Evolutionary conservation across 2,888 invertebrate genomes (phyloP), one percentile per base, ranked within the genome.

Genomic region (Dilophus febrilis): DNA sequence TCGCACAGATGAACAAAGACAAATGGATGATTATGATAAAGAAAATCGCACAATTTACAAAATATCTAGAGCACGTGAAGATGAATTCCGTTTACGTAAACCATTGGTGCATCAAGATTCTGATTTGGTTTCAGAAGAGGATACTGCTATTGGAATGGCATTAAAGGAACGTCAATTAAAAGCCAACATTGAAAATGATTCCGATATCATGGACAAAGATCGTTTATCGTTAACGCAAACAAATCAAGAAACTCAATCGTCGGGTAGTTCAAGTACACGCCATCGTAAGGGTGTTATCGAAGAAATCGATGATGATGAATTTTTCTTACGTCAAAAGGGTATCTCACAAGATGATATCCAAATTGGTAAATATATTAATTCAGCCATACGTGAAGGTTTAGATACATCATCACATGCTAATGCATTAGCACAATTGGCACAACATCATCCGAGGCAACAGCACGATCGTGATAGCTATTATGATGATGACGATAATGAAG

Each of bases 241-340:
- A 1, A 63, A 65, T 43, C 65, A 66, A 37, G 72, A 71, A 43
- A 63, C 61, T 2, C 71, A 70, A 40, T 75, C 74, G 1, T 72
- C 73, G 2, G 70, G 70, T 2, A 74, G 74, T 46, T 74, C 74
- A 0, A 59, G 62, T 22, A 69, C 68, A 34, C 52, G 65, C 26
- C 58, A 66, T 18, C 64, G 72, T 38, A 69, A 68, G 38, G 76
- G 77, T 1, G 77, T 83, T 3, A 71, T 87, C 51, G 86, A 86
- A 63, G 84, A 86, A 65, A 81, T 86, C 47, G 78, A 85, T 55
- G 81, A 83, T 33, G 86, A 87, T 59, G 85, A 87, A 64, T 87
- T 86, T 65, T 84, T 85, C 57, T 66, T 86, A 44, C 71, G 85
- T 48, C 79, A 80, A 59, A 77, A 81, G 56, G 85, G 83, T 45